A percentile compares a stretch with the other conserved stretches of the same genome.
These are phyloP conservation scores for Myripristis jacobus DNA, from an alignment of 2,797 vertebrate genomes.

Conservation along the genomic window DNA sequence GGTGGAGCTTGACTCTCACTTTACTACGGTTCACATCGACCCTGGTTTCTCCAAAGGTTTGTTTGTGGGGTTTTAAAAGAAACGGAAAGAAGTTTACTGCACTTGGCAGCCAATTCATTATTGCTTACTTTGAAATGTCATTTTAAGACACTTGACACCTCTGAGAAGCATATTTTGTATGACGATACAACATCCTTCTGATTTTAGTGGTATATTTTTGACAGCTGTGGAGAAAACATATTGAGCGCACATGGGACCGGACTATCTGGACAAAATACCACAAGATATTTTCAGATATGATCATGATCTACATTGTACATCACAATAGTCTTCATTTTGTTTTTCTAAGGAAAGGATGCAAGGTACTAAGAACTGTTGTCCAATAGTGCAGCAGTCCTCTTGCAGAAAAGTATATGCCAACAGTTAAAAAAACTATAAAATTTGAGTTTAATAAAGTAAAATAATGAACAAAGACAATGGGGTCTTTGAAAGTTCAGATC, in stretches of 20 bases:
- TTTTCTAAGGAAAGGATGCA: slow-evolving; percentile 55
- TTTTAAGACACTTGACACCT: slow-evolving; percentile 62
- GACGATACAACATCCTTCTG: slow-evolving; percentile 41
- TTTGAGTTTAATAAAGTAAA: slow-evolving; percentile 53
- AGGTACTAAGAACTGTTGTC: slow-evolving; percentile 7
- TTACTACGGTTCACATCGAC: slow-evolving; percentile 64
- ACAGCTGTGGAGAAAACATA: slow-evolving; percentile 58
- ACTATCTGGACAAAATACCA: slow-evolving; percentile 60
- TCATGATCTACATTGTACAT: slow-evolving; percentile 57
- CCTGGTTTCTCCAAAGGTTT: slow-evolving; percentile 53
- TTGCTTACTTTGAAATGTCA: slow-evolving; percentile 62
- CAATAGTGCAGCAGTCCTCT: neutral
- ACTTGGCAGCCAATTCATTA: slow-evolving; percentile 58
- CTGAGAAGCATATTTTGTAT: slow-evolving; percentile 49
- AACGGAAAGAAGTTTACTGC: slow-evolving; percentile 62
- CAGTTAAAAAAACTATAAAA: slow-evolving; percentile 30
- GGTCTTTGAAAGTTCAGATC: slow-evolving; percentile 25
- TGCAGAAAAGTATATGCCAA: slow-evolving; percentile 33
- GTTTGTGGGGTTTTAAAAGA: slow-evolving; percentile 61
- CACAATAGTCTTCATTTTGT: slow-evolving; percentile 61
- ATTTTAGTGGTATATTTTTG: slow-evolving; percentile 59
- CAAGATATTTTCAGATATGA: slow-evolving; percentile 54
- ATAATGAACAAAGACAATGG: slow-evolving; percentile 18
- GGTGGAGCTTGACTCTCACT: slow-evolving; percentile 72
- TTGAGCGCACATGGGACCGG: slow-evolving; percentile 37